Evolutionary conservation across 2,797 vertebrate genomes (phyloP), one percentile per base, ranked within the genome.

Genomic region (Tenualosa thibaudeaui): DNA sequence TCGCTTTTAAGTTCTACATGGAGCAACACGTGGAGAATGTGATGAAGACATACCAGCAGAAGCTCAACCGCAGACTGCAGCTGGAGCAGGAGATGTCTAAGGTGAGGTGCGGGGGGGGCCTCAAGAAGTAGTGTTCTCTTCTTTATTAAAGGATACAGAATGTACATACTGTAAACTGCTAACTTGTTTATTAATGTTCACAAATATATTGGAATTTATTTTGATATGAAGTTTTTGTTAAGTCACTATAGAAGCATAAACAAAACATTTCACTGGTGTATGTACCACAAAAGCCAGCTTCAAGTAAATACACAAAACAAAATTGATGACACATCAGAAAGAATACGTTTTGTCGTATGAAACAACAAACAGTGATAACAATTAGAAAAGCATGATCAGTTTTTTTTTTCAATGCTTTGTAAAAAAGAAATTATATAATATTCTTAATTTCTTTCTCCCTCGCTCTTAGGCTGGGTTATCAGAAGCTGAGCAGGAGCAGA

Each of bases 1-100:
- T 97, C 26, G 98, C 98, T 43, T 99, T 99, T 89, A 99, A 99
- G 91, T 99, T 99, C 93, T 99, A 99, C 92, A 99, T 99, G 98
- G 98, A 99, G 89, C 98, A 99, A 88, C 98, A 99, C 31, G 96
- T 99, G 84, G 98, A 99, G 92, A 99, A 99, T 0, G 96, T 99
- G 89, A 96, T 99, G 92, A 99, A 99, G 92, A 99, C 97, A 81
- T 96, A 99, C 94, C 97, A 99, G 92, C 98, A 99, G 93, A 99
- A 99, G 91, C 95, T 99, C 68, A 97, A 97, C 91, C 96, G 98
- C 81, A 94, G 98, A 86, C 90, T 99, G 81, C 98, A 99, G 87
- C 82, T 99, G 92, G 98, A 99, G 81, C 98, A 99, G 89, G 98
- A 99, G 94, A 99, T 99, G 98, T 98, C 98, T 31, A 98, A 98